These are phyloP conservation scores for Leucopsar rothschildi DNA, from an alignment of 2,113 vertebrate genomes.

Conservation along the genomic window DNA sequence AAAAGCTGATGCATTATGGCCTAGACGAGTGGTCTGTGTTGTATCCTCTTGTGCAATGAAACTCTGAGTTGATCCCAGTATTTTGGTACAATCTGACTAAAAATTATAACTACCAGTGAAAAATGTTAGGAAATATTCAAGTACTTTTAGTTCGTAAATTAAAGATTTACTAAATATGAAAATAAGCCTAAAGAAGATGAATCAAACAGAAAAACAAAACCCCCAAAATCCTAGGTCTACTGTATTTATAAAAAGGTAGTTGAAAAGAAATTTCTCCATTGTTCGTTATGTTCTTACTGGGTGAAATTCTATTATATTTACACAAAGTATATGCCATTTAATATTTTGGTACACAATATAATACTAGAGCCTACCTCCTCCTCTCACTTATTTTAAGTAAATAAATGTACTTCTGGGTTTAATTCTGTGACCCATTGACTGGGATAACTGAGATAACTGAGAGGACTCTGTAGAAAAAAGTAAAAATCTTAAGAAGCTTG, in stretches of 20 bases:
- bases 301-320: not conserved
- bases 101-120: not conserved
- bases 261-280: not conserved
- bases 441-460: not conserved
- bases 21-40: not conserved
- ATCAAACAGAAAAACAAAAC: not conserved
- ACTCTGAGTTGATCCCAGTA: not conserved
- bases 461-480: not conserved
- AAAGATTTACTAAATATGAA: not conserved
- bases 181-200: not conserved
- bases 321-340: not conserved
- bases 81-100: not conserved
- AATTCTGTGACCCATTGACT: not conserved
- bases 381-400: not conserved
- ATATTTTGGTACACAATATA: not conserved
- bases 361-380: not conserved
- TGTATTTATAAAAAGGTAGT: not conserved
- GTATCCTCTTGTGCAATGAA: not conserved
- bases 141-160: not conserved
- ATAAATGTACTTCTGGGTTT: not conserved
- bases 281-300: not conserved
- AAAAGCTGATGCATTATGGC: not conserved
- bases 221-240: rapidly evolving
- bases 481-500: not conserved
- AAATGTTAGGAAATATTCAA: not conserved